Evolutionary conservation across 1,140 invertebrate species (phyloP), one percentile per base, ranked within the genome.

Genomic region (Tigriopus japonicus): DNA sequence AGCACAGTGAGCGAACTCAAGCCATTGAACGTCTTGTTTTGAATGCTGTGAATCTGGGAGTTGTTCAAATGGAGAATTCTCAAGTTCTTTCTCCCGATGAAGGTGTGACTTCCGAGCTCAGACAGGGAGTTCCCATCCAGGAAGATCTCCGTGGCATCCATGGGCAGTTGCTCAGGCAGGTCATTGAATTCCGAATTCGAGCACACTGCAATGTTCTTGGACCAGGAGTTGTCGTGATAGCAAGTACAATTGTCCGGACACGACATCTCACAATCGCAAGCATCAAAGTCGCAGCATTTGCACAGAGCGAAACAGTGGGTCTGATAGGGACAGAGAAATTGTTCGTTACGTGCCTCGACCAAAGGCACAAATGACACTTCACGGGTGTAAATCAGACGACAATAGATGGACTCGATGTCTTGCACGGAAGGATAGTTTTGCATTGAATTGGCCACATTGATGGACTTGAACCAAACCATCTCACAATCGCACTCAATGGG

Each of bases 231-330:
- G 67, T 92, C 87, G 72, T 89, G 71, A 63, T 66, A 67, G 43
- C 71, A 73, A 3, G 69, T 68, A 56, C 68, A 69, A 52, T 71
- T 69, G 9, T 67, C 63, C 1, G 72, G 72, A 62, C 72, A 74
- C 5, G 65, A 70, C 72, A 73, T 73, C 65, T 73, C 63, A 52
- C 87, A 92, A 75, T 91, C 87, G 74, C 89, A 93, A 54, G 88
- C 87, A 70, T 91, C 87, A 71, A 90, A 92, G 71, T 91, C 88
- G 71, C 89, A 94, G 75, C 89, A 93, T 69, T 92, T 87, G 68
- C 89, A 92, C 43, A 91, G 76, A 3, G 86, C 82, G 70, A 91
- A 92, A 74, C 89, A 94, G 68, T 92, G 89, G 9, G 85, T 85
- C 71, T 88, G 85, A 73, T 94, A 93, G 52, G 81, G 81, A 75